phyloP scores from a whole-genome alignment of 2,113 vertebrate genomes.

The Gavia stellata region DNA sequence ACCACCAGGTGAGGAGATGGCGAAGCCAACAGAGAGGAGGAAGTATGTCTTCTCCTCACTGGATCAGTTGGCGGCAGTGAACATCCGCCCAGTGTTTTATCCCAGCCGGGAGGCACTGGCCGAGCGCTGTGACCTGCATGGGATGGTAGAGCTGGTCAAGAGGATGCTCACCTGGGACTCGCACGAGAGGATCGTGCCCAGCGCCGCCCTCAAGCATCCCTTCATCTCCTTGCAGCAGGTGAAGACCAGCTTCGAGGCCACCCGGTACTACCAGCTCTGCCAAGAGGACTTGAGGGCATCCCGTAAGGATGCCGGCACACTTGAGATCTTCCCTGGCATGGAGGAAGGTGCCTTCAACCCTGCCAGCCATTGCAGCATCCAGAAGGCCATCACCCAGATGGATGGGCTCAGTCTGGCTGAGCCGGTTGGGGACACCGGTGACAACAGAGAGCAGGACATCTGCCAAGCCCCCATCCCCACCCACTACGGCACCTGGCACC shows the following conservation, averaged over 20 bases:
- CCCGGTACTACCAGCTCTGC: conserved; percentile 64
- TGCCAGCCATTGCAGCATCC: not conserved
- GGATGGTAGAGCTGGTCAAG: conserved; percentile 77
- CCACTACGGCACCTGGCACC: not conserved
- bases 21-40: conserved; percentile 25
- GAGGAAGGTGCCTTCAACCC: not conserved
- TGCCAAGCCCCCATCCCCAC: not conserved
- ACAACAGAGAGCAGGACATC: not conserved
- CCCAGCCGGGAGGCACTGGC: conserved; percentile 30
- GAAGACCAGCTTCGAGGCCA: conserved; percentile 25
- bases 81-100: not conserved
- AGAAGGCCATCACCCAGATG: conserved; percentile 50
- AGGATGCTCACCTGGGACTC: conserved; percentile 75
- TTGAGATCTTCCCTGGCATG: rapidly evolving
- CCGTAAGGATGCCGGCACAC: not conserved
- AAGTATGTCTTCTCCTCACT: conserved; percentile 70
- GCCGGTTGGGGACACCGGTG: not conserved
- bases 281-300: conserved; percentile 20
- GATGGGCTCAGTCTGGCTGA: conserved; percentile 59
- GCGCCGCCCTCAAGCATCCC: conserved; percentile 65
- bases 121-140: conserved; percentile 45
- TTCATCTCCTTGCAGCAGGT: conserved; percentile 71
- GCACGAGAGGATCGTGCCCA: conserved; percentile 63
- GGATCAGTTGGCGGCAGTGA: conserved; percentile 66
- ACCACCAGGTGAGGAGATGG: conserved; percentile 18